Base-by-base conservation (phyloP, 1,140 invertebrate genomes). In the Chrysomallon squamiferum region DNA sequence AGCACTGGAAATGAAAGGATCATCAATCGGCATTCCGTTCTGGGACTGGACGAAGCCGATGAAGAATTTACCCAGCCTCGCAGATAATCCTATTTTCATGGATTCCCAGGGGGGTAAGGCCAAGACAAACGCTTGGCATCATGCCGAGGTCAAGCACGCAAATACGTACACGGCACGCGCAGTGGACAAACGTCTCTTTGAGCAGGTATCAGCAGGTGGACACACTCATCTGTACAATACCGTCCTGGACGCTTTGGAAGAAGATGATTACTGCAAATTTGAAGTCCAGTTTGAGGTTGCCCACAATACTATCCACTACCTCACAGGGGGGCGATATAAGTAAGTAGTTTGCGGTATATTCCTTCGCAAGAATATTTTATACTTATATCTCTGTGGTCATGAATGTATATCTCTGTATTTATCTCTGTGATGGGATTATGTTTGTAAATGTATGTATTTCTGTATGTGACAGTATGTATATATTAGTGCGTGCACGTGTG, bases 281-380 rank as follows among this genome's bases (percentile, higher is more conserved):
- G 72, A 71, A 56, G 66, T 67, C n/a, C 72, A 74, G 68, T 71
- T 71, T 61, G 72, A 74, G 52, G 43, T 74, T 4, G 66, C 66
- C 41, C 72, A 74, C 66, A 74, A 71, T 59, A 47, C 63, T 47
- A 71, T 74, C 58, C 72, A 74, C 62, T 74, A 63, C 61, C 62
- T 74, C 49, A 68, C 71, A n/a, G 72, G 72, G 22, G 72, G 72
- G 2, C 25, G 60, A 29, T 54, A n/a, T 9, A 30, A 54, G 50
- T 54, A 54, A 27, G 50, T 54, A 11, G 35, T n/a, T n/a, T n/a
- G n/a, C n/a, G n/a, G n/a, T n/a, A n/a, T n/a, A n/a, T n/a, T n/a
- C n/a, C n/a, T n/a, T n/a, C n/a, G n/a, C n/a, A n/a, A n/a, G n/a
- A n/a, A 38, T 5, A 38, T 7, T 7, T 38, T 38, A 38, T 38